Evolutionary conservation across 2,888 invertebrate species (phyloP), one percentile per base, ranked within the genome.

Genomic region (Cephus pygmeus): DNA sequence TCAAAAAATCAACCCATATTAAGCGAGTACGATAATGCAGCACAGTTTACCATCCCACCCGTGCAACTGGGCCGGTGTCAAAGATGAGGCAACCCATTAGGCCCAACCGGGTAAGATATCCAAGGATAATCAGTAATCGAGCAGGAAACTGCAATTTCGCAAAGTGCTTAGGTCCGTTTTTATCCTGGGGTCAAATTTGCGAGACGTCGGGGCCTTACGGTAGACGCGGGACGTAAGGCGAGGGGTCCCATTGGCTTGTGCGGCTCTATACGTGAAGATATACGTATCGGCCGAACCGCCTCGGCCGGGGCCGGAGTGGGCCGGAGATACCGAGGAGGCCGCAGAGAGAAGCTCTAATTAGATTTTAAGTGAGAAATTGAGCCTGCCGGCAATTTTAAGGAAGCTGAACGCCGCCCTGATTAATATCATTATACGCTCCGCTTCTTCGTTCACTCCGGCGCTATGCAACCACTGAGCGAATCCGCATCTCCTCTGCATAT

Each of bases 281-380:
- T 15, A 40, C 40, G 15, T 40, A 40, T 40, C 82, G 80, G 81
- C 78, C 79, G 79, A 33, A 71, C 33, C 71, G 71, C 33, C 33
- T 30, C 71, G 73, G 79, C 71, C 76, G 76, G 73, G 78, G 71
- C 75, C 68, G 78, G 33, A 71, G 76, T 73, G 77, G 76, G 74
- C 36, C 36, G 71, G 40, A 73, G 77, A 77, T 73, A 80, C 74
- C 69, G 69, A 69, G 68, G 79, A 79, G 79, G 80, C 80, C 80
- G 76, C 82, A 79, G 82, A 82, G 86, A 85, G 86, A 87, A 88
- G 88, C 88, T 89, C 89, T 90, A 91, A 91, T 91, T 91, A 90
- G 89, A 90, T 90, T 90, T 90, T 90, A 91, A 90, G 90, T 90
- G 91, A 90, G 90, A 90, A 91, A 91, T 91, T 90, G 90, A 89